These are phyloP conservation scores for Paraescarpia echinospica DNA, from an alignment of 1,140 invertebrate genomes.

Conservation along the genomic window DNA sequence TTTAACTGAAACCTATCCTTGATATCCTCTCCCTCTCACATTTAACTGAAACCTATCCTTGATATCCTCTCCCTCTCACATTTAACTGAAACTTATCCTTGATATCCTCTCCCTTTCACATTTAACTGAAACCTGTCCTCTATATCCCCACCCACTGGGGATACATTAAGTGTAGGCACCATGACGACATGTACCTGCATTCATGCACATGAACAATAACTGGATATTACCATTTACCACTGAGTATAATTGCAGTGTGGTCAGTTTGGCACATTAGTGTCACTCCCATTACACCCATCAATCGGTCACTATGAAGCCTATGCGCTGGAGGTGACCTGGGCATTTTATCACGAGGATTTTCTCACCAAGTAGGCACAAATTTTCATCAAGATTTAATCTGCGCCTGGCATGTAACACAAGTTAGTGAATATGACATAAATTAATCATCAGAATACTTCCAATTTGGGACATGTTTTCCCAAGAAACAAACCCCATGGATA, in stretches of 20 bases:
- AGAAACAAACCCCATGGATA: neutral
- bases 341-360: neutral
- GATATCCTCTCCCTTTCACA: no score
- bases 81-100: no score
- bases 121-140: no score
- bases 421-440: neutral
- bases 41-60: no score
- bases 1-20: no score
- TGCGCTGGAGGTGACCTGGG: neutral
- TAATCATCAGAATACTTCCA: neutral
- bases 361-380: neutral
- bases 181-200: neutral
- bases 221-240: neutral
- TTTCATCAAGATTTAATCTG: neutral
- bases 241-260: neutral
- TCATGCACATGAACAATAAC: neutral
- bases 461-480: neutral
- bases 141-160: no score
- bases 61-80: no score
- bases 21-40: no score
- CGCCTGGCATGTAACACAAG: neutral
- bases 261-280: neutral
- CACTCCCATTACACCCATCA: neutral
- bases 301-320: neutral
- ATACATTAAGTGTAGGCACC: neutral